Evolutionary conservation across 1,140 invertebrate genomes (phyloP), one percentile per base, ranked within the genome.

Genomic region (Eciton burchellii): DNA sequence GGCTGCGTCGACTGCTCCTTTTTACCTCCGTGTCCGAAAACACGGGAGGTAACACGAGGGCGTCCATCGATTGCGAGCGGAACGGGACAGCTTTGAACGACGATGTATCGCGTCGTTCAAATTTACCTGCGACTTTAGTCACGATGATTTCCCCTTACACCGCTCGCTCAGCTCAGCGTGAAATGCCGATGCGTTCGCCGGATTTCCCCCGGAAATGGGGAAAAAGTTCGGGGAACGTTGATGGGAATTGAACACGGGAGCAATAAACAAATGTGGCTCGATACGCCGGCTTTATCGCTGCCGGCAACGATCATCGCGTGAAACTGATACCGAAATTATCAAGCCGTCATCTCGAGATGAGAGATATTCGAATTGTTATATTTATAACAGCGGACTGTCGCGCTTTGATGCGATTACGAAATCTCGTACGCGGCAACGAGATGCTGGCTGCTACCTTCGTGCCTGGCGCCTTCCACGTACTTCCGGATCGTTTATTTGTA

Each of bases 1-100:
- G 84, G 88, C 79, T 87, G 73, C 60, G 72, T 12, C 35, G 35
- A 2, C 24, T 26, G n/a, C 35, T 21, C 74, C 26, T 79, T 29
- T 35, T 35, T 35, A 35, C 35, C 21, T 35, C 49, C 12, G 56
- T 35, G 63, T 70, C 63, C 74, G 63, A 79, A 79, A 79, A 68
- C 21, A 19, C n/a, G 63, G 12, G 26, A 70, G 57, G 9, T 79
- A 70, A 79, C n/a, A n/a, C n/a, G 49, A 68, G 49, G 68, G 12
- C 49, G 52, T 29, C 6, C 26, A 70, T 79, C 49, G 74, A 79
- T 79, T 79, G 21, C 35, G 12, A 66, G 74, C n/a, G 16, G 41
- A 43, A 29, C 21, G 49, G 5, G 11, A 45, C 43, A 68, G 21
- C 43, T n/a, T n/a, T n/a, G n/a, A n/a, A n/a, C n/a, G n/a, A n/a